Base-by-base conservation (phyloP, 2,797 vertebrate genomes). In the Chloroceryle amazona region DNA sequence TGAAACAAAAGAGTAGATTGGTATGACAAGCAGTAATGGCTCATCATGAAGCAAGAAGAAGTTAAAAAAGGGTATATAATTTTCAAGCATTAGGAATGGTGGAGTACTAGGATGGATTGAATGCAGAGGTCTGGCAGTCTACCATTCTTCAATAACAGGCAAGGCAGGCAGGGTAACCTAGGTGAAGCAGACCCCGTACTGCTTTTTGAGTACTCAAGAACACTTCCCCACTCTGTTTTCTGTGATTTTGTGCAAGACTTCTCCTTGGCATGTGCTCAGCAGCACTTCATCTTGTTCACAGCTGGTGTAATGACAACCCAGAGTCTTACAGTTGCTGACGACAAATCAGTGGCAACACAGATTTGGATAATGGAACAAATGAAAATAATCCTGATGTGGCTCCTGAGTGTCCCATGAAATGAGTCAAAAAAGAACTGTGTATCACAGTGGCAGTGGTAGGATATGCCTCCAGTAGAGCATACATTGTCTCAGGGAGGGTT, bases 401-500 rank as follows among this genome's bases (percentile, higher is more conserved):
- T 90, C n/a, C 28, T 67, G 52, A 3, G 31, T 58, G n/a, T 62
- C 39, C 39, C 35, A 42, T 20, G 28, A 39, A 76, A 65, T 28
- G 3, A 71, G 31, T 11, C 46, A 33, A 52, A 86, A 63, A 58
- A 55, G 47, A 73, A 10, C 57, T 23, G 33, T 70, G 9, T 81
- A 22, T 54, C 44, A 42, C 20, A 18, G 31, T 33, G n/a, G 23
- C 62, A 33, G 18, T 22, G 16, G 37, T 33, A 57, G 58, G 22
- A 44, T 44, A 2, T 0, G 1, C 28, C 58, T 68, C 20, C 39
- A 51, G 1, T 0, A 88, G 28, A 51, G 28, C 47, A 22, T 16
- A 13, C 15, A 3, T 25, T 76, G 13, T 66, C 5, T 35, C 67
- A 76, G 28, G 12, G 42, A 37, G 60, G 6, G 25, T 31, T 51